Evolutionary conservation across 2,888 invertebrate genomes (phyloP), one percentile per base, ranked within the genome.

Genomic region (Oegoconia quadripuncta): DNA sequence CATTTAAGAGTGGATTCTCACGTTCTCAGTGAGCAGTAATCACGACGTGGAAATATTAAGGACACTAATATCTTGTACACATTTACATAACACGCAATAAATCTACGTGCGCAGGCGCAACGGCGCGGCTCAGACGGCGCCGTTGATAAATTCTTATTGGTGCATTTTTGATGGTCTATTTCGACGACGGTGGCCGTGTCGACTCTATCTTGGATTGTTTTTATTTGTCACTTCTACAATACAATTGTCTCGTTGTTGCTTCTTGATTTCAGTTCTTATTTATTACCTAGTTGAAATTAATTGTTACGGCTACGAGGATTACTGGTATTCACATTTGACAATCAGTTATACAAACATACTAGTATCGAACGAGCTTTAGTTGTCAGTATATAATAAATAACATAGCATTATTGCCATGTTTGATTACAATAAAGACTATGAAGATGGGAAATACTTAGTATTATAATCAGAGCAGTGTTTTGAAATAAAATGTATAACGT

Each of bases 31-130:
- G 64, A 67, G 64, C 62, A 69, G 70, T 74, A 78, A 84, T 80
- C 80, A 76, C 74, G 82, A 84, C 78, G 69, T 70, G 62, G 75
- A 84, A 79, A 74, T 84, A 84, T 86, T 80, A 80, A 78, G 77
- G 79, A 82, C 81, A 77, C 77, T 84, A 80, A 82, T 84, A 79
- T 76, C 80, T 74, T 75, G 77, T 77, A 76, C 74, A 77, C 70
- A 83, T 82, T 82, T 82, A 81, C 84, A 83, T 83, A 83, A 82
- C 75, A 75, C 66, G 76, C 70, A 68, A 86, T 86, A 81, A 84
- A 84, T 84, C 79, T 64, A 48, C 37, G 53, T 64, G 63, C 64
- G 68, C 65, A 57, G 48, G 66, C 67, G 64, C 66, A 64, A 37
- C 56, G 54, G 52, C 55, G 53, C 58, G 59, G 55, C 56, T 60